Evolutionary conservation across 2,888 invertebrate species (phyloP).

Genomic region (Erannis defoliaria): DNA sequence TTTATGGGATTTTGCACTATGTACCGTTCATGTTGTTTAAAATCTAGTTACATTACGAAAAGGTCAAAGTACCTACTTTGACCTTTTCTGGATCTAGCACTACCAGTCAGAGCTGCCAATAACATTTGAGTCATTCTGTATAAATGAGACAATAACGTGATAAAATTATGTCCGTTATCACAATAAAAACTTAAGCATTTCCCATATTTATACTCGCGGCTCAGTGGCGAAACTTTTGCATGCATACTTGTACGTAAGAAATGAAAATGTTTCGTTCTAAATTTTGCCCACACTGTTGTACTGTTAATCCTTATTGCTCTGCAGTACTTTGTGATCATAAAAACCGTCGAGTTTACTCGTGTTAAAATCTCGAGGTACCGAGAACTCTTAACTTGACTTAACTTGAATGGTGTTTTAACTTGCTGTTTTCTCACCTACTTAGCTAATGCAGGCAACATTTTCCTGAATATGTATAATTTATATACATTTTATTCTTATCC

Average conservation of each 20-base stretch:
- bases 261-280: neutral
- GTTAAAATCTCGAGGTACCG: conserved; percentile 25
- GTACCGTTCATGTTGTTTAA: too few relatives aligned
- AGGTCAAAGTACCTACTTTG: too few relatives aligned
- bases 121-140: too few relatives aligned
- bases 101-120: too few relatives aligned
- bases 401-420: conserved; percentile 23
- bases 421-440: conserved; percentile 31
- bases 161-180: too few relatives aligned
- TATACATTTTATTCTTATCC: neutral
- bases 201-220: too few relatives aligned
- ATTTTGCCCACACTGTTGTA: neutral
- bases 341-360: conserved; percentile 34
- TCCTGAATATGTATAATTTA: neutral
- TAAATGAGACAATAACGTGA: too few relatives aligned
- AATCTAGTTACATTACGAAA: too few relatives aligned
- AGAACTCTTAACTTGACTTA: conserved; percentile 14
- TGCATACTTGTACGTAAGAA: neutral
- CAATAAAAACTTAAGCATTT: too few relatives aligned
- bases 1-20: too few relatives aligned
- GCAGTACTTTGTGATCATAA: conserved; percentile 31
- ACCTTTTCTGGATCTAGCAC: too few relatives aligned
- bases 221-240: too few relatives aligned
- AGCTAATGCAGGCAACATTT: conserved; percentile 30
- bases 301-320: conserved; percentile 4